Base-by-base conservation (phyloP, 2,888 invertebrate species). In the Neocrepidodera transversa region DNA sequence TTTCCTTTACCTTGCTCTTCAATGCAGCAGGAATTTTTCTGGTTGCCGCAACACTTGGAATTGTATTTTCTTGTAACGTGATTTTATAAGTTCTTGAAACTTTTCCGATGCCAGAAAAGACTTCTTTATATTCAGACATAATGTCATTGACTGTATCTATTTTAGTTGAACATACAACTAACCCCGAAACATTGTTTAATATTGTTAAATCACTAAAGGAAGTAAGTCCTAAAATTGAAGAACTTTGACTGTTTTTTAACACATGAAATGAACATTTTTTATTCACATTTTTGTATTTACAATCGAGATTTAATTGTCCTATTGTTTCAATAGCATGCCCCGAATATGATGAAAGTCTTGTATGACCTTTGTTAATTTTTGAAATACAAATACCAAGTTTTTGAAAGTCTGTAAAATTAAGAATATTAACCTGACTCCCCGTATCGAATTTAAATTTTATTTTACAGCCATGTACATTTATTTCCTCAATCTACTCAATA, bases 21-120 rank as follows among this genome's bases (percentile, higher is more conserved):
- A 60, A 47, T 2, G 60, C 52, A 4, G 60, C 8, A 10, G 56
- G 52, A 13, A 62, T 59, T 59, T 62, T 62, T 32, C 62, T 14
- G 1, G 62, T 26, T 20, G 36, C 43, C 13, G 52, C 35, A 14
- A 48, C 50, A 13, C n/a, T 13, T 16, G 63, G 63, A 30, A 58
- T 48, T 8, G 62, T 42, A 51, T 62, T 36, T n/a, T 47, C 48
- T 1, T 23, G 28, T 36, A 51, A 28, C 11, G 40, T 59, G 30
- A 62, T 62, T 14, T 16, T 48, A 49, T 28, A 62, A 1, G 5
- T 6, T 54, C 32, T 53, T 17, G 36, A 23, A 17, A 61, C 52
- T 52, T 61, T 61, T 10, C 57, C 56, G n/a, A 60, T 50, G 8
- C 56, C 51, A 14, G 50, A 36, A 38, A 60, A 60, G 32, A 54